A percentile compares a stretch with the other conserved stretches of the same genome.
These are phyloP conservation scores for Leucoma salicis DNA, from an alignment of 2,888 invertebrate species.

Conservation along the genomic window DNA sequence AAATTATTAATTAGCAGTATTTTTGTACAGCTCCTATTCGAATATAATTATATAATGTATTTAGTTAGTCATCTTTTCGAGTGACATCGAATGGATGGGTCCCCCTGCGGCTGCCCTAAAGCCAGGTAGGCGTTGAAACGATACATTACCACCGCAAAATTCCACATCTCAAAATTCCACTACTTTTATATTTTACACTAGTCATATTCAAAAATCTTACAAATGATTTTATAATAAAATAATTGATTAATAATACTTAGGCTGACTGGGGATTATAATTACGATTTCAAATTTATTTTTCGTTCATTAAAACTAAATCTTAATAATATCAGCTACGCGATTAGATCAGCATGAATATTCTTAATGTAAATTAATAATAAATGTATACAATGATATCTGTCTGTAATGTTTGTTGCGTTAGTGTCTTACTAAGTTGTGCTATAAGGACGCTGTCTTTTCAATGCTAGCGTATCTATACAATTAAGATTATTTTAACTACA, in stretches of 20 bases:
- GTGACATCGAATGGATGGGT: constrained; percentile 25
- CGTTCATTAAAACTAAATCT: constrained; percentile 60
- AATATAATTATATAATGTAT: constrained; percentile 15
- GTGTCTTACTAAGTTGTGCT: constrained; percentile 60
- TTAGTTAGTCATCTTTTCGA: constrained; percentile 16
- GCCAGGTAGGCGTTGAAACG: constrained; percentile 15
- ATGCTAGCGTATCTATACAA: constrained; percentile 36
- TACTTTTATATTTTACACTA: constrained; percentile 39
- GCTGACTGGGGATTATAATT: constrained; percentile 58
- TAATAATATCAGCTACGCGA: constrained; percentile 66
- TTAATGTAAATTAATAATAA: constrained; percentile 48
- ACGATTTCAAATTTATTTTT: constrained; percentile 42
- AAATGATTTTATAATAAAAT: constrained; percentile 42
- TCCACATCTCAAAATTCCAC: constrained; percentile 20
- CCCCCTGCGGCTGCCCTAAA: constrained; percentile 28
- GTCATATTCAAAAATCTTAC: constrained; percentile 36
- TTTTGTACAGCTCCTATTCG: constrained; percentile 18
- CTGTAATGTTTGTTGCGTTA: constrained; percentile 62
- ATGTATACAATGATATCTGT: constrained; percentile 49
- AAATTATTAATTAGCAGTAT: constrained; percentile 11
- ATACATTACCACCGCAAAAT: constrained; percentile 14
- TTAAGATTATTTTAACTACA: constrained; percentile 4
- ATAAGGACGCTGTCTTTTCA: constrained; percentile 47
- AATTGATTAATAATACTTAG: constrained; percentile 65
- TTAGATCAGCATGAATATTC: constrained; percentile 55